These are phyloP conservation scores for Heliconius aoede DNA, from an alignment of 2,888 invertebrate genomes.

Conservation along the genomic window DNA sequence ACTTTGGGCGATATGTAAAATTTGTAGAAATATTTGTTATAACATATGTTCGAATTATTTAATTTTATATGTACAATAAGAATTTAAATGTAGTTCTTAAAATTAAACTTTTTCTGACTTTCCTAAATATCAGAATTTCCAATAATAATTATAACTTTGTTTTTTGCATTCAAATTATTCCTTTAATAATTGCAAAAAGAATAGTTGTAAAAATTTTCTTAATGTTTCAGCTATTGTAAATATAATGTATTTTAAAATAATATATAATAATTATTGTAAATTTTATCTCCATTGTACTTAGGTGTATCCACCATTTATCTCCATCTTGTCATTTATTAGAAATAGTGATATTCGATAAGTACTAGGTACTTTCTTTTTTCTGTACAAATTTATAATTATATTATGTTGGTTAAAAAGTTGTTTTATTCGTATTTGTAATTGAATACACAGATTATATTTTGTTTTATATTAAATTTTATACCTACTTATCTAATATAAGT, in stretches of 20 bases:
- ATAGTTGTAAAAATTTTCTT: neutral
- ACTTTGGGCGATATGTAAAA: neutral
- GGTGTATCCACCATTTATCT: conserved; percentile 50
- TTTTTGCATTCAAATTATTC: neutral
- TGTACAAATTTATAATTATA: conserved; percentile 80
- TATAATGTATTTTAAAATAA: conserved; percentile 28
- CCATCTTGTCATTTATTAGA: conserved; percentile 63
- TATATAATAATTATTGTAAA: conserved; percentile 51
- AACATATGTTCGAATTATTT: neutral
- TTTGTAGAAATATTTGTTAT: conserved; percentile 16
- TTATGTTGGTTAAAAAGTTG: conserved; percentile 70
- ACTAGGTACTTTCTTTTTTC: conserved; percentile 73
- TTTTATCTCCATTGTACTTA: conserved; percentile 54
- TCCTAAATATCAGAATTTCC: neutral
- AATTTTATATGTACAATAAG: neutral
- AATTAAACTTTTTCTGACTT: neutral
- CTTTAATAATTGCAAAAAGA: neutral
- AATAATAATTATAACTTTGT: neutral
- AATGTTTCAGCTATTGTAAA: conserved; percentile 30
- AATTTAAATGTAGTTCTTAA: neutral
- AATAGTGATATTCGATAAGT: conserved; percentile 58
- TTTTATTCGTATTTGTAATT: conserved; percentile 41
- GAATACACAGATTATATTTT: no score
- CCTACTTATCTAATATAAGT: no score
- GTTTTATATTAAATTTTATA: no score